These are phyloP conservation scores for Apocrypta bakeri DNA, from an alignment of 1,140 invertebrate genomes.

Conservation along the genomic window DNA sequence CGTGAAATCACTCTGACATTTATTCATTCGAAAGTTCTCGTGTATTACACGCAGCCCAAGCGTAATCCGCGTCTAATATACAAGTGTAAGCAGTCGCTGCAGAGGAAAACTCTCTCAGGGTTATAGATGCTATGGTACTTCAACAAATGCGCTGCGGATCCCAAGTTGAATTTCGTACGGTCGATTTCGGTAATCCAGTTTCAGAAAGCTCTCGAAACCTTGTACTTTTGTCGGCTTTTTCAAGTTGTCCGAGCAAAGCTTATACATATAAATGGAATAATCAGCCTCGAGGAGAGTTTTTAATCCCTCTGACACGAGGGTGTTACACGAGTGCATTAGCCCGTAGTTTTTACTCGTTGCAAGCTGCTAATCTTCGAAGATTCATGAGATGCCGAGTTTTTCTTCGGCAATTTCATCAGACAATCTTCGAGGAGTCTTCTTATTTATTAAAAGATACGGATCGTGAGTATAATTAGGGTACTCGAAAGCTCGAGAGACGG, in stretches of 20 bases:
- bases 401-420: neutral
- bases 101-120: neutral
- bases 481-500: too few species aligned
- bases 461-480: too few species aligned
- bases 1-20: neutral
- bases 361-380: neutral
- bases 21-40: neutral
- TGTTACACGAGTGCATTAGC: neutral
- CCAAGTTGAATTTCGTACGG: slow-evolving; percentile 28
- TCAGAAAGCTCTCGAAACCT: slow-evolving; percentile 16
- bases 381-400: neutral
- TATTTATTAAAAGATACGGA: too few species aligned
- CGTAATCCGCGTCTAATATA: neutral
- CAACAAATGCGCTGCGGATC: slow-evolving; percentile 5
- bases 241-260: neutral
- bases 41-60: neutral
- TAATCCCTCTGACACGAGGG: neutral
- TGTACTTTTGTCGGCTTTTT: slow-evolving; percentile 30
- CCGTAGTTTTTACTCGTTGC: neutral
- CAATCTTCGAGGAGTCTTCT: too few species aligned
- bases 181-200: slow-evolving; percentile 37
- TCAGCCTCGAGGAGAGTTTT: neutral
- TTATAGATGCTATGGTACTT: neutral
- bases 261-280: neutral
- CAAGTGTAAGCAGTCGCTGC: neutral